Conservation (phyloP, 1,140 invertebrate genomes). For the Archivesica marissinica region DNA sequence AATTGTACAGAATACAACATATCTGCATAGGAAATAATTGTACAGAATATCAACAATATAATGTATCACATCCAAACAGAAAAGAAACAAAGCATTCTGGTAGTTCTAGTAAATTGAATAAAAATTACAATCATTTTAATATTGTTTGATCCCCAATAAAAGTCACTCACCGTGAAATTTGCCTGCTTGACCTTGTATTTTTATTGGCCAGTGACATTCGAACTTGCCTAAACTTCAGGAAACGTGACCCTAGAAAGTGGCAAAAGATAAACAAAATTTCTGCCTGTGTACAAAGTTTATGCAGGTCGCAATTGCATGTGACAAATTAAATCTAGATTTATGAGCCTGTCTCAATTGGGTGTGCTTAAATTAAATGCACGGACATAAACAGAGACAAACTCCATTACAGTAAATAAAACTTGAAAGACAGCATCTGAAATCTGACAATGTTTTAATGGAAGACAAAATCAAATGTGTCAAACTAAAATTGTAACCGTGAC, state of each 20-base stretch:
- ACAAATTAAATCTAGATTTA: constrained; percentile 55
- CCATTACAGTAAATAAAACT: constrained; percentile 44
- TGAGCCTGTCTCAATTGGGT: constrained; percentile 29
- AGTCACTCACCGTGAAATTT: constrained; percentile 53
- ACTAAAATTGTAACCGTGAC: constrained; percentile 23
- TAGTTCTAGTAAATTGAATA: no score
- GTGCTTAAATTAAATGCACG: constrained; percentile 37
- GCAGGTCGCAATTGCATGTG: constrained; percentile 55
- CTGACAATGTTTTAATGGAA: constrained; percentile 1
- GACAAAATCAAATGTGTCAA: constrained; percentile 21
- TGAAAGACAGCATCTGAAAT: constrained; percentile 27
- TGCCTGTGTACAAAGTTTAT: constrained; percentile 15
- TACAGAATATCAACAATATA: no score
- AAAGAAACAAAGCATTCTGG: no score
- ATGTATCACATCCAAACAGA: no score
- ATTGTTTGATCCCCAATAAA: constrained; percentile 54
- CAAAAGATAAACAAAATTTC: constrained; percentile 30
- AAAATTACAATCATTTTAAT: no score
- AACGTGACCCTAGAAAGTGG: constrained; percentile 23
- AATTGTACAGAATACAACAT: no score
- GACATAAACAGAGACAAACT: constrained; percentile 35
- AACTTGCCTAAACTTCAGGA: constrained; percentile 13
- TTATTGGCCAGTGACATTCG: constrained; percentile 12
- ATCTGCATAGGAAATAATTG: no score
- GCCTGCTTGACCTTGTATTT: constrained; percentile 43